Evolutionary conservation across 2,113 vertebrate genomes (phyloP).

Genomic region (Brachypodius melanocephalos): DNA sequence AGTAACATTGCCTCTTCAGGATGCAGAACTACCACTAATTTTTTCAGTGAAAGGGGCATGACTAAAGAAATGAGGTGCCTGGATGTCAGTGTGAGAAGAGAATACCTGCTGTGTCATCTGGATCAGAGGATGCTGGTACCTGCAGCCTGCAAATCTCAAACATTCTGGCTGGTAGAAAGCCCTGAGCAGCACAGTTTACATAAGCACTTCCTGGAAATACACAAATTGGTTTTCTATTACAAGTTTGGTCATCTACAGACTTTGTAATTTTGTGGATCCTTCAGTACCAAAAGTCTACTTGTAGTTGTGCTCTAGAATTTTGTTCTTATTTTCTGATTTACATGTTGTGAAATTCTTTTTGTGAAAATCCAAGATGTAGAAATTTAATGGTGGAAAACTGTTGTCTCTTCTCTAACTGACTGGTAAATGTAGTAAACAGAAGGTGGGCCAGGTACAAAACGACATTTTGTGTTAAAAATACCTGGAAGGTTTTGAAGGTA

Average conservation of each 20-base stretch:
- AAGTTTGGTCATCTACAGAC: neutral
- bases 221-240: neutral
- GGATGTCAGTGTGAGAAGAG: neutral
- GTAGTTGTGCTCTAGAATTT: neutral
- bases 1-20: neutral
- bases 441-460: neutral
- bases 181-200: neutral
- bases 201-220: neutral
- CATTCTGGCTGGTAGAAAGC: neutral
- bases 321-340: neutral
- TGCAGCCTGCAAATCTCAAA: neutral
- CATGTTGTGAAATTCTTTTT: neutral
- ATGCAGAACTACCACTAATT: fast-evolving
- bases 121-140: neutral
- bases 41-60: neutral
- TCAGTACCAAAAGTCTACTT: neutral
- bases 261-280: neutral
- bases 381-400: neutral
- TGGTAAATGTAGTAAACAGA: neutral
- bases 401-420: neutral
- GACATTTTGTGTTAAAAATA: neutral
- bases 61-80: neutral
- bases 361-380: neutral
- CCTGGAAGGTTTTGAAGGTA: neutral
- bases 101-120: neutral